Evolutionary conservation across 2,113 vertebrate genomes (phyloP).

Genomic region (Crocuta crocuta): DNA sequence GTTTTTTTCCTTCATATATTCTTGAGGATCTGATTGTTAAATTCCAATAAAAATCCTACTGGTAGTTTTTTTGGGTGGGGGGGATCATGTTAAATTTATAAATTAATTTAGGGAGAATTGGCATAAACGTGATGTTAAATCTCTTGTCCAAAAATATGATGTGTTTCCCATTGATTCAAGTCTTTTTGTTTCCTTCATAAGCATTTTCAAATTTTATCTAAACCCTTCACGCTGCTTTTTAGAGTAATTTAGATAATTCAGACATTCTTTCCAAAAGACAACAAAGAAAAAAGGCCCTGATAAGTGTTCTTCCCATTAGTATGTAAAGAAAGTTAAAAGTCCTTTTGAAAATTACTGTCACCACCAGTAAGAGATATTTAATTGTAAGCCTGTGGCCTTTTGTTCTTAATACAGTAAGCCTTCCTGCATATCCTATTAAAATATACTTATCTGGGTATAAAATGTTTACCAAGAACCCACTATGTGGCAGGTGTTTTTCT

Average conservation of each 20-base stretch:
- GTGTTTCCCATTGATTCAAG: background rate
- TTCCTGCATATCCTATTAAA: background rate
- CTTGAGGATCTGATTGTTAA: background rate
- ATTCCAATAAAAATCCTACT: conserved; percentile 25
- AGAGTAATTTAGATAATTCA: background rate
- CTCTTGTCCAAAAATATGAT: background rate
- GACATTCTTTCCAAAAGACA: background rate
- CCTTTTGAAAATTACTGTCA: background rate
- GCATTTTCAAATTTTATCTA: background rate
- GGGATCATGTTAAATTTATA: background rate
- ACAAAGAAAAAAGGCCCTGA: background rate
- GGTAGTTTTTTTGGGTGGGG: fast-evolving
- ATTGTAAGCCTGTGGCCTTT: background rate
- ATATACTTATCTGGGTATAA: background rate
- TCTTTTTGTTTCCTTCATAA: background rate
- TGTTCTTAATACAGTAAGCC: background rate
- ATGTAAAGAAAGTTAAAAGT: background rate
- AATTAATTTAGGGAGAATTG: background rate
- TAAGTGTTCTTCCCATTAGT: background rate
- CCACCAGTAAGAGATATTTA: conserved; percentile 12
- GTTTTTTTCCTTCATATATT: background rate
- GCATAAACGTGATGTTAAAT: background rate
- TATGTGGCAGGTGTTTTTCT: background rate
- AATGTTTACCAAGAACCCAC: background rate
- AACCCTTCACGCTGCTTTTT: background rate